phyloP scores from a whole-genome alignment of 2,113 vertebrate species.

The Mobula birostris region DNA sequence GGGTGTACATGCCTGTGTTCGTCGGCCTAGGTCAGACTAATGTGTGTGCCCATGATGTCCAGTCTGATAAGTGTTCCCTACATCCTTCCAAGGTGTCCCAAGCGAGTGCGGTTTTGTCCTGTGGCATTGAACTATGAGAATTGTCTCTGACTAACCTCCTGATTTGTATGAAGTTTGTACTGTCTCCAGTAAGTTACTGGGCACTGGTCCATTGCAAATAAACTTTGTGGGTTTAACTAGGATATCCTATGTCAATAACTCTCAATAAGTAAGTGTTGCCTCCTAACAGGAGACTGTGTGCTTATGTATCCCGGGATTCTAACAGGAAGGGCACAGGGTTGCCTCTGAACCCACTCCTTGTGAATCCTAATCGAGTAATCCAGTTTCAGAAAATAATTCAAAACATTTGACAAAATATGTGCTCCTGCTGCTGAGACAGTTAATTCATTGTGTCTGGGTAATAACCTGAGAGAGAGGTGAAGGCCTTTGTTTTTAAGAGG shows the following conservation, averaged over 20 bases:
- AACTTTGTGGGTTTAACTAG: slow-evolving; percentile 14
- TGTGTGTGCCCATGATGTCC: no score
- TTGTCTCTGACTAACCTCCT: neutral
- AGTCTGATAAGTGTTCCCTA: no score
- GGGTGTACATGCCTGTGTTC: no score
- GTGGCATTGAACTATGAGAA: neutral
- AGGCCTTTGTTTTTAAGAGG: slow-evolving; percentile 26
- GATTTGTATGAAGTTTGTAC: neutral
- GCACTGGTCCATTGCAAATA: slow-evolving; percentile 6
- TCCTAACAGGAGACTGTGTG: slow-evolving; percentile 20
- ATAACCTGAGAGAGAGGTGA: neutral
- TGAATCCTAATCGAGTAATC: slow-evolving; percentile 26
- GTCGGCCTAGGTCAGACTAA: no score
- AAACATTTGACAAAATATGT: slow-evolving; percentile 10
- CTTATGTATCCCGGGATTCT: neutral
- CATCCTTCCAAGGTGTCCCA: no score
- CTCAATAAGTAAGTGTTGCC: neutral
- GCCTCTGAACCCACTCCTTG: neutral
- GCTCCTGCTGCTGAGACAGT: neutral
- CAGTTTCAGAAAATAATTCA: slow-evolving; percentile 33
- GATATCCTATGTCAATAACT: slow-evolving; percentile 33
- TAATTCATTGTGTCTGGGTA: slow-evolving; percentile 24
- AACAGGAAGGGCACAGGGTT: slow-evolving; percentile 31
- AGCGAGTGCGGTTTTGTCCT: neutral
- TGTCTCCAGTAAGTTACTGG: slow-evolving; percentile 15